Percentiles rank a stretch among this genome's conserved stretches.
These are phyloP conservation scores for Caenorhabditis virilis DNA, from an alignment of 2,888 invertebrate genomes.

Conservation along the genomic window DNA sequence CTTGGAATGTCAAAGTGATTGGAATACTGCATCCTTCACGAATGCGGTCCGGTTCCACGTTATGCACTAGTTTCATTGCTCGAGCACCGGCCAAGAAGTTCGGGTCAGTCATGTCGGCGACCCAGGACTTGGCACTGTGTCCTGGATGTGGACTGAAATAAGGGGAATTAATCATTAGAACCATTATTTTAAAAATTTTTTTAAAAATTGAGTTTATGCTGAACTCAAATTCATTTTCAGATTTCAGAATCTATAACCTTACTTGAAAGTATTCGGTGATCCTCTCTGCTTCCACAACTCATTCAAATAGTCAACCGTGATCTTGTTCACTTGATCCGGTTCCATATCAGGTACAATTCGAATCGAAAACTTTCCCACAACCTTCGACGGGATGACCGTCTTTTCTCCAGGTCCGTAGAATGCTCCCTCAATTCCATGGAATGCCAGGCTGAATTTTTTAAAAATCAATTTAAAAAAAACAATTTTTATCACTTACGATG, in stretches of 20 bases:
- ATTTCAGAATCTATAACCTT: too few species aligned
- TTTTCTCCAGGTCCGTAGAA: constrained; percentile 92
- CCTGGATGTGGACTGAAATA: constrained; percentile 70
- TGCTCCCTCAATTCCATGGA: constrained; percentile 94
- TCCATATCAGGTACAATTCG: constrained; percentile 92
- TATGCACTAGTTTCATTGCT: constrained; percentile 77
- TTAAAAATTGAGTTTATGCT: too few species aligned
- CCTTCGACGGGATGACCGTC: constrained; percentile 72
- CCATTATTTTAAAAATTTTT: too few species aligned
- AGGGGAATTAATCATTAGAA: too few species aligned
- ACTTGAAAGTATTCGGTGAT: constrained; percentile 82
- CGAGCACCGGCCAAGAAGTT: constrained; percentile 84
- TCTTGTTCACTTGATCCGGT: constrained; percentile 76
- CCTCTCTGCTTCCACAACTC: constrained; percentile 78
- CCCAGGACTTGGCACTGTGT: constrained; percentile 88
- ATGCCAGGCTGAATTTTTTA: constrained; percentile 76
- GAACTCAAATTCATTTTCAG: too few species aligned
- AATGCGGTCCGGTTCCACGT: constrained; percentile 88
- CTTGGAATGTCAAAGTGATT: constrained; percentile 84
- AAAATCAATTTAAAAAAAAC: background rate
- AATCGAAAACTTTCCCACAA: constrained; percentile 91
- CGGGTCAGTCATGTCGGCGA: constrained; percentile 87
- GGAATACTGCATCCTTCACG: constrained; percentile 98
- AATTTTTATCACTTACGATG: constrained; percentile 15
- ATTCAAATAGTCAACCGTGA: constrained; percentile 80